Base-by-base conservation (phyloP, 2,888 invertebrate genomes). In the Onchidella celtica region DNA sequence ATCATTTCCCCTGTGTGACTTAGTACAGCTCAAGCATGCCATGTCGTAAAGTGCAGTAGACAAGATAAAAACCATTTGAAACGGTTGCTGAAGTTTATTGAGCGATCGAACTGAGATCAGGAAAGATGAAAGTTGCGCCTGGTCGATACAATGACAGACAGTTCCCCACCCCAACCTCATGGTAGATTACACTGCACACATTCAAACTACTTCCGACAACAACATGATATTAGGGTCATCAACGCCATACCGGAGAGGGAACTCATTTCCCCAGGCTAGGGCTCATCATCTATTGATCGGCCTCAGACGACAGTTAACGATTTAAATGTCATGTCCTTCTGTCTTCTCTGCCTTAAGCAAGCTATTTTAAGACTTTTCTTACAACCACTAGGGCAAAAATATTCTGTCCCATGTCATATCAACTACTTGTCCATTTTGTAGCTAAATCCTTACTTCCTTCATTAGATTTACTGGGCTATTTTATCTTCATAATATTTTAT, bases 31-130 rank as follows among this genome's bases (percentile, higher is more conserved):
- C n/a, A n/a, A 59, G 72, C 32, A 6, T 57, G 17, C 14, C 57
- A 34, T 59, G 72, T 72, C 34, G 34, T 32, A n/a, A n/a, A n/a
- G n/a, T n/a, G n/a, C n/a, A 72, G 14, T 36, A 72, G 34, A 72
- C 32, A 55, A 29, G 29, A 55, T 74, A 74, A 38, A 21, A 36
- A n/a, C 17, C 74, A 29, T 21, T 24, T 63, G 40, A 74, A 74
- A 36, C 29, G 9, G 24, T 24, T 61, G 27, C 63, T 63, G 2
- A 63, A 27, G 40, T 38, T 61, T 74, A 63, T 74, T 74, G 74
- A 3, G 27, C 29, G 61, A 74, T 74, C 40, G 36, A 61, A n/a
- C 34, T 27, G 24, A 29, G 40, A 74, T 29, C 24, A 40, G 38
- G 40, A 27, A 27, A 38, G 36, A 63, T 29, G 27, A 63, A 61